Evolutionary conservation across 2,797 vertebrate species (phyloP).

Genomic region (Orientallactaga sibirica): DNA sequence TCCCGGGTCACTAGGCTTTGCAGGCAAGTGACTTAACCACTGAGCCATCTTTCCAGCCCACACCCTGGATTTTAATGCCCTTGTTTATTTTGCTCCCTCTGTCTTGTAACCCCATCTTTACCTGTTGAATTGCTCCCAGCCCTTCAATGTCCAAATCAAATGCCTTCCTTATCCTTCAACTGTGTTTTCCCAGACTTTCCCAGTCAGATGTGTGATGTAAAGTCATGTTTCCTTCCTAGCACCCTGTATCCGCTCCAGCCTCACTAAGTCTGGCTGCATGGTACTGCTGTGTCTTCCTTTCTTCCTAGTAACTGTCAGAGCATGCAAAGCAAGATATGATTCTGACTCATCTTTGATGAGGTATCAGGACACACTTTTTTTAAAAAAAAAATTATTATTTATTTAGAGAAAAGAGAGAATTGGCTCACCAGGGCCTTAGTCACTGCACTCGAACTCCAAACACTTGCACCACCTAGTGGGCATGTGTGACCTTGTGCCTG

Average conservation of each 20-base stretch:
- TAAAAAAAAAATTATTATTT: background rate
- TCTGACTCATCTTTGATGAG: background rate
- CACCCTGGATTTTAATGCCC: background rate
- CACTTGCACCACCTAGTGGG: no score
- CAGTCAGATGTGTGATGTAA: slow-evolving; percentile 2
- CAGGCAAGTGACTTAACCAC: no score
- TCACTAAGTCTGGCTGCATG: background rate
- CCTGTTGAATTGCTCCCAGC: slow-evolving; percentile 12
- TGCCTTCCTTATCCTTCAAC: slow-evolving; percentile 1
- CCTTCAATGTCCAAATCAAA: background rate
- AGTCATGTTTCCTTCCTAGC: background rate
- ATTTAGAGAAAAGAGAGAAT: no score
- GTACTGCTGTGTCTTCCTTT: background rate
- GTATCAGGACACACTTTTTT: background rate
- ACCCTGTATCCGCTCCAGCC: background rate
- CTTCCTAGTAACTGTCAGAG: background rate
- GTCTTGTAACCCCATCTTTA: background rate
- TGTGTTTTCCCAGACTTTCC: background rate
- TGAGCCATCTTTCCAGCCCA: no score
- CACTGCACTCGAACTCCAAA: no score
- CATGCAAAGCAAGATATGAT: background rate
- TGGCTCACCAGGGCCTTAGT: no score
- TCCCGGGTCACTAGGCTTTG: no score
- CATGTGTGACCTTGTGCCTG: no score
- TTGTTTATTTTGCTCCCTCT: background rate